Evolutionary conservation across 2,888 invertebrate species (phyloP), one percentile per base, ranked within the genome.

Genomic region (Dynastes hyllus): DNA sequence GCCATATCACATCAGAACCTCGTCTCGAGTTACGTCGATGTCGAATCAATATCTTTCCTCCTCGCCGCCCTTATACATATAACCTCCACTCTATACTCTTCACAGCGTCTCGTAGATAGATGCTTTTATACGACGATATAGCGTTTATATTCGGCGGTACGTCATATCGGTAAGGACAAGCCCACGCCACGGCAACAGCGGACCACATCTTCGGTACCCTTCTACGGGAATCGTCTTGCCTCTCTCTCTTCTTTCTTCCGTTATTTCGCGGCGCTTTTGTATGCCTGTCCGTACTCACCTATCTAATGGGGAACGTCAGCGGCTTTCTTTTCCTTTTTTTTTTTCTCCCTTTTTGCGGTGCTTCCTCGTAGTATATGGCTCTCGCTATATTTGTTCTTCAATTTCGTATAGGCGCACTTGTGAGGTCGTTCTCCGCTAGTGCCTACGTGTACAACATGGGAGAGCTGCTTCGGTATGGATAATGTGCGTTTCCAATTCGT

Each of bases 11-110:
- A 45, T 45, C 55, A 82, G 82, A 83, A 85, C 84, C 85, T 84
- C 82, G 83, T 87, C 88, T 88, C 87, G 86, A 87, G 87, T 88
- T 88, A 87, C 88, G 87, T 87, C 87, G 87, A 87, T 88, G 87
- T 86, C 84, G 86, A 87, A 88, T 88, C 88, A 87, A 88, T 88
- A 88, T 87, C 87, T 67, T 40, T 58, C 66, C 71, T 53, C 53
- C 53, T 37, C 22, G 55, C n/a, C 9, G 22, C 55, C 55, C 55
- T 8, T 11, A 37, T 5, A 22, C 22, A 5, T 45, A 11, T 11
- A 45, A 45, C 45, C 45, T 45, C 45, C 29, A 51, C 29, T 69
- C 69, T 29, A 13, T 11, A 8, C 45, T 37, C 32, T 37, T 37
- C 32, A 37, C 16, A 83, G 79, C 45, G 45, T 45, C 45, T 8